Base-by-base conservation (phyloP, 2,888 invertebrate genomes). In the Sthenelais limicola region DNA sequence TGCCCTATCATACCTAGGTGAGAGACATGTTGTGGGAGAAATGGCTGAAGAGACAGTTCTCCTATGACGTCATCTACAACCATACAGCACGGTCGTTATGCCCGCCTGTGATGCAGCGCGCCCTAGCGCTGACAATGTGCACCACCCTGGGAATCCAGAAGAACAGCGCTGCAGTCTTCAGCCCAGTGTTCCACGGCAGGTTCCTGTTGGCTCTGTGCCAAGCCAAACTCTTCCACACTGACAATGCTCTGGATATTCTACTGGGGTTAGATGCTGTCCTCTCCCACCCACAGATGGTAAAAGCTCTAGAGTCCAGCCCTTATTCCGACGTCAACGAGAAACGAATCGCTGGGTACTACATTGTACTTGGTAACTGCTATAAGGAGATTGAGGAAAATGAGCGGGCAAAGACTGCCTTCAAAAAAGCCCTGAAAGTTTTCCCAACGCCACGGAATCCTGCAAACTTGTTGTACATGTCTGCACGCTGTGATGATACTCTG, bases 301-400 rank as follows among this genome's bases (percentile, higher is more conserved):
- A 62, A 24, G 43, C 62, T 24, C 24, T 62, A 62, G 62, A 62
- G 43, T 38, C 62, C 3, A 62, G 62, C 24, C n/a, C 35, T 24
- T 35, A 21, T 35, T 62, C 62, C 4, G 62, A 62, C 21, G 62
- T 62, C 3, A 62, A 62, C 15, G 62, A 62, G 15, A 62, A 62
- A 43, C 2, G 62, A 38, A 62, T 62, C 28, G 38, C 62, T 26
- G 62, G 21, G 4, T 62, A 62, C 24, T 62, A 62, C 21, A 62
- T 62, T 38, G 38, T 62, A 15, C 62, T 62, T 33, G 62, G 62
- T 21, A 62, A 62, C 38, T 62, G 62, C 21, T 62, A 62, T 26
- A 1, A 26, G n/a, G 38, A 21, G 12, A 7, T 62, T 5, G 12
- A 62, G 7, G 38, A 62, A 5, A 33, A 2, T 3, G 38, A 62